These are phyloP conservation scores for Barypeithes pellucidus DNA, from an alignment of 2,888 invertebrate species.

Conservation along the genomic window DNA sequence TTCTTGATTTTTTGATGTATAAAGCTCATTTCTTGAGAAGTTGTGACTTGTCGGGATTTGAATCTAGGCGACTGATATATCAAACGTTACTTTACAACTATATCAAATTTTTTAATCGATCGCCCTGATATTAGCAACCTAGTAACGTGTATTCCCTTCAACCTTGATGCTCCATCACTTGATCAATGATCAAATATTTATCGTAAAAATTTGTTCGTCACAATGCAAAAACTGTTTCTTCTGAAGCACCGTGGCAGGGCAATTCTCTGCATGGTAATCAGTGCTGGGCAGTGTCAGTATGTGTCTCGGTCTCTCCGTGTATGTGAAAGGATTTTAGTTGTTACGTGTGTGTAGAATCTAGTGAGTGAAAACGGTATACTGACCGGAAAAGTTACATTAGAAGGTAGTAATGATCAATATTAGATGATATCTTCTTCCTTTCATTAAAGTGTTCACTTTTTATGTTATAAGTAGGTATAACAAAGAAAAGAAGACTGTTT, in stretches of 20 bases:
- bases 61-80: no score
- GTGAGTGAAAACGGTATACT: conserved; percentile 25
- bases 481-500: no score
- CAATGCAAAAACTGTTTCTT: conserved; percentile 24
- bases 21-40: no score
- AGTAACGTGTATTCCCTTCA: no score
- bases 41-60: no score
- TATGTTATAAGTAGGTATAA: background rate
- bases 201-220: conserved; percentile 7
- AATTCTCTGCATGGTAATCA: conserved; percentile 29
- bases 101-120: no score
- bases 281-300: conserved; percentile 31
- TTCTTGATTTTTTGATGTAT: no score
- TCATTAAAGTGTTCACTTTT: background rate
- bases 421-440: background rate
- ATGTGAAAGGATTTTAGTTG: conserved; percentile 24
- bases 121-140: no score
- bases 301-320: conserved; percentile 23
- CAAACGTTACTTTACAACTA: no score
- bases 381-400: conserved; percentile 15
- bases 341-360: conserved; percentile 19
- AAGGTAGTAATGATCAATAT: background rate
- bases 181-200: background rate
- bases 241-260: conserved; percentile 18
- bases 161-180: background rate